Percentiles rank a stretch among this genome's conserved stretches.
phyloP scores from a whole-genome alignment of 2,113 vertebrate genomes.

The Takifugu flavidus region DNA sequence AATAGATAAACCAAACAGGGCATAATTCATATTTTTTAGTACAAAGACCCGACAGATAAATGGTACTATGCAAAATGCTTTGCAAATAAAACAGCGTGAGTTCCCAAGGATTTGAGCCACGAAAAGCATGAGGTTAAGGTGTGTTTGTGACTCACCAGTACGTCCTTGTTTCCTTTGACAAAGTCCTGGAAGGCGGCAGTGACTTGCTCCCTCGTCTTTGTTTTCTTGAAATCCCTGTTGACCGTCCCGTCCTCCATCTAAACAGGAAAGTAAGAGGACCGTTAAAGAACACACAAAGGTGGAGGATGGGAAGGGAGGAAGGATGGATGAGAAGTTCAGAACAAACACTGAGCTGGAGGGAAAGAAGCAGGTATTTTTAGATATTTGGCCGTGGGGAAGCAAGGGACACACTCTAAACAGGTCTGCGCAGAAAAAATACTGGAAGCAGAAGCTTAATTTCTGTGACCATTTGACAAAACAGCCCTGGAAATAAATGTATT shows the following conservation, averaged over 20 bases:
- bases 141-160: conserved; percentile 81
- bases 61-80: too few species aligned
- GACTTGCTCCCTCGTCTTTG: conserved; percentile 90
- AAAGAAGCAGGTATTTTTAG: conserved; percentile 44
- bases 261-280: background rate
- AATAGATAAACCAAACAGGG: too few species aligned
- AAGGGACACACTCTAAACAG: background rate
- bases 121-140: conserved; percentile 11
- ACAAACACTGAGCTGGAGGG: conserved; percentile 18
- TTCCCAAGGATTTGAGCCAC: conserved; percentile 30
- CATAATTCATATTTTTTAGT: too few species aligned
- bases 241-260: conserved; percentile 96
- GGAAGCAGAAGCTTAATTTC: background rate
- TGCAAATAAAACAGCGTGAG: conserved; percentile 15
- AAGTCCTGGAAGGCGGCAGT: conserved; percentile 87
- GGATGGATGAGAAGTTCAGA: conserved; percentile 17
- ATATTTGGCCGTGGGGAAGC: conserved; percentile 11
- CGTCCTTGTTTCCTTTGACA: conserved; percentile 84
- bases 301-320: background rate
- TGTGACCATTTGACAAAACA: too few species aligned
- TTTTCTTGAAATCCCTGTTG: conserved; percentile 98
- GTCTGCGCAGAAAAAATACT: background rate
- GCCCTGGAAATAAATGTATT: too few species aligned
- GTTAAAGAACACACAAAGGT: background rate
- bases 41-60: too few species aligned